Conservation (phyloP, 2,113 vertebrate genomes). For the Ptilorrhoa leucosticta region DNA sequence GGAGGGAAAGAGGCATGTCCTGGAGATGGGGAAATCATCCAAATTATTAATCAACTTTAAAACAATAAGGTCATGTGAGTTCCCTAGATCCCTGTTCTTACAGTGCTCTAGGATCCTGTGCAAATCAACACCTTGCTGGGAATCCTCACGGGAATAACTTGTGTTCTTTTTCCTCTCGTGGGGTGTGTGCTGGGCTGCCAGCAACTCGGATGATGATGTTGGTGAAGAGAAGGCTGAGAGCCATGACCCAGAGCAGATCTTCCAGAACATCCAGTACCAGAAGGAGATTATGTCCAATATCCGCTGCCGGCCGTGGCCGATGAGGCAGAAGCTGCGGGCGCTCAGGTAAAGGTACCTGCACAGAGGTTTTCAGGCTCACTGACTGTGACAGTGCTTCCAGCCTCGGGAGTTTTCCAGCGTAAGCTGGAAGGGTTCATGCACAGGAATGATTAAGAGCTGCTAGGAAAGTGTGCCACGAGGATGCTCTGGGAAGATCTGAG, state of each 20-base stretch:
- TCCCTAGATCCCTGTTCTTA: neutral
- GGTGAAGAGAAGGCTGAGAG: conserved; percentile 81
- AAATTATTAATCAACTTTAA: neutral
- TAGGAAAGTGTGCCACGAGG: neutral
- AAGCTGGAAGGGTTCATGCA: neutral
- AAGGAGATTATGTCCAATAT: conserved; percentile 95
- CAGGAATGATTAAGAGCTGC: neutral
- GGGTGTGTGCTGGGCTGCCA: conserved; percentile 34
- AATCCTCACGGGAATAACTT: neutral
- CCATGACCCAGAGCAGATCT: conserved; percentile 91
- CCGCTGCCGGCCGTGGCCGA: conserved; percentile 89
- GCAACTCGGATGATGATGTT: conserved; percentile 84
- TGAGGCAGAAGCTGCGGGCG: conserved; percentile 89
- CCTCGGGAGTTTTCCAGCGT: neutral
- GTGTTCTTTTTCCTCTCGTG: neutral
- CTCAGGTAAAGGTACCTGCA: conserved; percentile 76
- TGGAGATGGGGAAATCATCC: neutral
- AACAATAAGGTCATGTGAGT: neutral
- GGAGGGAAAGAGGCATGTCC: neutral
- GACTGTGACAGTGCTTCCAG: neutral
- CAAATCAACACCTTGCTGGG: neutral
- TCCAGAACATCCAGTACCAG: conserved; percentile 97
- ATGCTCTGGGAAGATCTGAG: neutral
- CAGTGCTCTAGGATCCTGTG: neutral
- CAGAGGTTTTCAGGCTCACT: neutral